phyloP scores from a whole-genome alignment of 2,888 invertebrate genomes.

The Platycheirus rosarum region DNA sequence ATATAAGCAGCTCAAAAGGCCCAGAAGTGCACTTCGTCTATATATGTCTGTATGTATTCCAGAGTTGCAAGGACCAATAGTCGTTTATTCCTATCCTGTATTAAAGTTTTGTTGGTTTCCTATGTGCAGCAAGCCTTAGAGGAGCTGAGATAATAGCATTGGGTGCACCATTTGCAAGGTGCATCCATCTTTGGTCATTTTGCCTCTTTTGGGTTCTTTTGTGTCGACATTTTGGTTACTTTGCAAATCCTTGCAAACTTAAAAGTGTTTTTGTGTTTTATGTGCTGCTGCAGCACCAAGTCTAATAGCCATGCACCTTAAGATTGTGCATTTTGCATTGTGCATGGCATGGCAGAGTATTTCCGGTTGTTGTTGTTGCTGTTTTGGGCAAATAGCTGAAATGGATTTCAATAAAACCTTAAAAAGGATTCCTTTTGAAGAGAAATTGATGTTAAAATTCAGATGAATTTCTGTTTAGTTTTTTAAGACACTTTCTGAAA shows the following conservation, averaged over 20 bases:
- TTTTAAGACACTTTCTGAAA: too few relatives aligned
- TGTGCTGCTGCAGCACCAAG: constrained; percentile 7
- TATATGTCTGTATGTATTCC: background rate
- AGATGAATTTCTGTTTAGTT: too few relatives aligned
- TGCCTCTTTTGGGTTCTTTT: background rate
- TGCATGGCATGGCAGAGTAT: background rate
- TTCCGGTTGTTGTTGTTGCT: constrained; percentile 1
- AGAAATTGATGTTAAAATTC: too few relatives aligned
- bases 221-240: constrained; percentile 36
- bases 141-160: constrained; percentile 21
- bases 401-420: constrained; percentile 16
- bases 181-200: too few relatives aligned
- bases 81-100: constrained; percentile 47
- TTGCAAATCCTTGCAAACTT: constrained; percentile 14
- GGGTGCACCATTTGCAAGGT: constrained; percentile 16
- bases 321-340: background rate
- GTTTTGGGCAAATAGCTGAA: constrained; percentile 6
- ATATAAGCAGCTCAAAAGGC: constrained; percentile 6
- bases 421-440: too few relatives aligned
- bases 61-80: constrained; percentile 36
- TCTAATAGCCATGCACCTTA: constrained; percentile 23
- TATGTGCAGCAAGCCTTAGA: background rate
- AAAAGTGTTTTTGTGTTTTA: constrained; percentile 33
- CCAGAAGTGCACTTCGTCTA: background rate
- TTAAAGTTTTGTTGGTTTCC: background rate